phyloP scores from a whole-genome alignment of 2,888 invertebrate genomes.

The Aphrophora alni region DNA sequence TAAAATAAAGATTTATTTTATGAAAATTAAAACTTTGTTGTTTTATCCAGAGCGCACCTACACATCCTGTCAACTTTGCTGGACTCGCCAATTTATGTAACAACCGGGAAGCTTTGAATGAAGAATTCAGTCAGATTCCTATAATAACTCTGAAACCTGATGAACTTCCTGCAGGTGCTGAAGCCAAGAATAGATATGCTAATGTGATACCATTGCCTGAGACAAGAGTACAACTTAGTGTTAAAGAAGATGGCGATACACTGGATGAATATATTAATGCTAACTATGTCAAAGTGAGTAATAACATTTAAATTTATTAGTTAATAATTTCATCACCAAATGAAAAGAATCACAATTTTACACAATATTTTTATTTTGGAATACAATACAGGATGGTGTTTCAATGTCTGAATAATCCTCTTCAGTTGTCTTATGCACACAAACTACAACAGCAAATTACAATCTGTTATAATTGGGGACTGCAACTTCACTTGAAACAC shows the following conservation, averaged over 20 bases:
- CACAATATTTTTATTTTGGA: too few relatives aligned
- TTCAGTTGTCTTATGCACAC: too few relatives aligned
- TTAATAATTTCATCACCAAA: too few relatives aligned
- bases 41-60: conserved; percentile 64
- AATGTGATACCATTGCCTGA: conserved; percentile 95
- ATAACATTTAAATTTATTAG: too few relatives aligned
- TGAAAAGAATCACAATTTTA: too few relatives aligned
- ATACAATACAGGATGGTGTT: too few relatives aligned
- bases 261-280: conserved; percentile 93
- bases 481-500: not conserved
- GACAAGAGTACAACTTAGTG: conserved; percentile 80
- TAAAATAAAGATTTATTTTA: too few relatives aligned
- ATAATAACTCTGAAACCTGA: conserved; percentile 78
- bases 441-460: too few relatives aligned
- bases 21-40: not conserved
- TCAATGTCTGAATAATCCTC: too few relatives aligned
- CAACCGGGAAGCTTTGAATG: conserved; percentile 72
- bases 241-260: conserved; percentile 68
- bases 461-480: not conserved
- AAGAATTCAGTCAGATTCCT: conserved; percentile 84
- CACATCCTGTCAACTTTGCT: conserved; percentile 79
- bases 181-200: conserved; percentile 91
- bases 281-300: conserved; percentile 85
- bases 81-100: conserved; percentile 72
- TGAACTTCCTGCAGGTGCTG: conserved; percentile 85